Evolutionary conservation across 2,888 invertebrate species (phyloP).

Genomic region (Eupithecia vulgata): DNA sequence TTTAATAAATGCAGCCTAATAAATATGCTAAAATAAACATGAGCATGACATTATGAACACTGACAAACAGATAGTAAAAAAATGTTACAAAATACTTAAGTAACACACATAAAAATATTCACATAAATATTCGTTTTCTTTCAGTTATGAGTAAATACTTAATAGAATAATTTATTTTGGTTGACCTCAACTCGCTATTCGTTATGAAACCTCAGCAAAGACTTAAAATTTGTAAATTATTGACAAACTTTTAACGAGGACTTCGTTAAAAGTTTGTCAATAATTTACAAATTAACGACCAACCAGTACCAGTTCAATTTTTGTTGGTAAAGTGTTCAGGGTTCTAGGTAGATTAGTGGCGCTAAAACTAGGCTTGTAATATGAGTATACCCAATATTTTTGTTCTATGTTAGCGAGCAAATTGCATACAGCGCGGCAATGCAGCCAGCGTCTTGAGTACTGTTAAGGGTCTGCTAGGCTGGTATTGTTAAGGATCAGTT

Average conservation of each 20-base stretch:
- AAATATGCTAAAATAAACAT: no score
- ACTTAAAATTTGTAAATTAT: constrained; percentile 18
- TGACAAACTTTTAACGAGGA: constrained; percentile 67
- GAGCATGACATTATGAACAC: no score
- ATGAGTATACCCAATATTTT: neutral
- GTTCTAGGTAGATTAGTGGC: constrained; percentile 9
- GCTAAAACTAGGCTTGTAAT: neutral
- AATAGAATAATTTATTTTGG: neutral
- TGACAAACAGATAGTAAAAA: no score
- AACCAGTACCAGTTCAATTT: constrained; percentile 28
- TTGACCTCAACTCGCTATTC: no score
- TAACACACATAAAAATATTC: no score
- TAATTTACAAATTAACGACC: no score
- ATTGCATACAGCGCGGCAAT: neutral
- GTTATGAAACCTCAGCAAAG: neutral
- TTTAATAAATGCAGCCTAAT: no score
- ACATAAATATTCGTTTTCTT: no score
- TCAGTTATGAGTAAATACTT: neutral
- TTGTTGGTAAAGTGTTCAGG: constrained; percentile 20
- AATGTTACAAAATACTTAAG: no score
- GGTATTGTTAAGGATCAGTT: neutral
- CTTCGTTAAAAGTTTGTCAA: no score
- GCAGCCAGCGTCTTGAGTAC: neutral
- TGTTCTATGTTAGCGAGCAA: neutral
- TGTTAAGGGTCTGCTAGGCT: no score